phyloP scores from a whole-genome alignment of 2,113 vertebrate genomes.

The Rattus norvegicus region GRCr8 NC_086021.1:42039001-42039500 shows the following conservation, averaged over 20 bases:
- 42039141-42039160: neutral
- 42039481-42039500: neutral
- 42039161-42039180: accelerated
- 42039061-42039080: neutral
- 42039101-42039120: neutral
- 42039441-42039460: too few relatives aligned
- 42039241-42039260: neutral
- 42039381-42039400: too few relatives aligned
- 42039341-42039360: too few relatives aligned
- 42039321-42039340: too few relatives aligned
- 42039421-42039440: too few relatives aligned
- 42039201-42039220: neutral
- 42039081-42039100: neutral
- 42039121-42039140: neutral
- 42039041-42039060: neutral
- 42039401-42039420: too few relatives aligned
- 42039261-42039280: neutral
- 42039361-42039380: too few relatives aligned
- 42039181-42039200: neutral
- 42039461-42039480: too few relatives aligned
- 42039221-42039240: neutral
- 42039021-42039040: neutral
- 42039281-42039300: neutral
- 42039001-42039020: neutral
- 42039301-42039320: neutral